Evolutionary conservation across 2,888 invertebrate genomes (phyloP), one percentile per base, ranked within the genome.

Genomic region (Cyrtodaria siliqua): DNA sequence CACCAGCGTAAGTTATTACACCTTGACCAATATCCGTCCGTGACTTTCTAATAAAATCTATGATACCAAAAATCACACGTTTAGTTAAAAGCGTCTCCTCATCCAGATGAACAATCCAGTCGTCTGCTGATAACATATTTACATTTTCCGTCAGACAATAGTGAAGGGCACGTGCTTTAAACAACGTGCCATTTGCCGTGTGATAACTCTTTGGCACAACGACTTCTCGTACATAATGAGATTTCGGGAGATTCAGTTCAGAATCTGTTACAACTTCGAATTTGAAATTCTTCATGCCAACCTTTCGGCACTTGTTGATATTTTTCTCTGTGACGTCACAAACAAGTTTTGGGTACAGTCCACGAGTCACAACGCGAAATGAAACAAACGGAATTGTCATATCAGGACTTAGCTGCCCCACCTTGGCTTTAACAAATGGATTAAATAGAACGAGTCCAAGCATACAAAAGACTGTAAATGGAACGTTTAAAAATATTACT

Each of bases 181-280:
- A 78, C 26, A 78, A 27, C 1, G 78, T 60, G 3, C 69, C 50
- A 33, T 73, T 78, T n/a, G 53, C 20, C 14, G 72, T 78, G 4
- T 53, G 42, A 42, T 78, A 78, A n/a, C 63, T 49, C 9, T 18
- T 14, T 16, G 78, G 78, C 24, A 78, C 78, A 18, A 73, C 60
- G 1, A 73, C 29, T 69, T 78, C 78, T 12, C 72, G 52, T 26
- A 78, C 56, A 26, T 47, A 47, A 18, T 47, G 44, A 18, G 62
- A 57, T 8, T 47, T 42, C 49, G 59, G 63, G 4, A 79, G 38
- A 52, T 69, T 29, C 4, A 79, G 27, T 14, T 82, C 56, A 9
- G 50, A 44, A 49, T 87, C 87, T 2, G 87, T 86, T 2, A 86
- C 87, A n/a, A 87, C 79, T 63, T 87, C 86, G 57, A 87, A 79